Evolutionary conservation across 1,140 invertebrate species (phyloP), one percentile per base, ranked within the genome.

Genomic region (Teleopsis dalmanni): DNA sequence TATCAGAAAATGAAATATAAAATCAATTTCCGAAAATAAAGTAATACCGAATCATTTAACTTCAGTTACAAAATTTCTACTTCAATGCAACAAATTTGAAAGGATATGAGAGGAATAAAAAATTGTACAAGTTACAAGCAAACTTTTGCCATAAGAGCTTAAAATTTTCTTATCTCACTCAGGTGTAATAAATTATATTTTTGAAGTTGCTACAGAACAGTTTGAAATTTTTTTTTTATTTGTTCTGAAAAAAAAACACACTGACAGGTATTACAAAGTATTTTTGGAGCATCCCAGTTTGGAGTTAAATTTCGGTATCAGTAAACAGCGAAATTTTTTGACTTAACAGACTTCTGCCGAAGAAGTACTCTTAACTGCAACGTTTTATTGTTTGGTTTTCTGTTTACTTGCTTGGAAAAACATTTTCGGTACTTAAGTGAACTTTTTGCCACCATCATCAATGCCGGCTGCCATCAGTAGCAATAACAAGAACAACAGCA

Each of bases 121-220:
- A n/a, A n/a, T n/a, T n/a, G n/a, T n/a, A n/a, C n/a, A n/a, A n/a
- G n/a, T n/a, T n/a, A n/a, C n/a, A n/a, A n/a, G n/a, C 7, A 31
- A 31, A n/a, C 13, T 31, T 31, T 31, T 31, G n/a, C 27, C 27
- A 31, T 31, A 31, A 31, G 27, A 31, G 27, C 27, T 31, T n/a
- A n/a, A n/a, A n/a, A n/a, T n/a, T 41, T 41, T 42, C 49, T 51
- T 51, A 51, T 51, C 49, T 46, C 37, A 47, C 49, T 47, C 49
- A 51, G 49, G 49, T 51, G 49, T 51, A 51, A 51, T 51, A 51
- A 51, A 47, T 47, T 47, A 51, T 51, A 51, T 51, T 51, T 50
- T 50, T 47, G 36, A 48, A 48, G 34, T 41, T 46, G 42, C 42
- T 47, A 22, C 18, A 40, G 34, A n/a, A n/a, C n/a, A n/a, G n/a